Evolutionary conservation across 2,113 vertebrate genomes (phyloP).

Genomic region (Polyodon spathula): DNA sequence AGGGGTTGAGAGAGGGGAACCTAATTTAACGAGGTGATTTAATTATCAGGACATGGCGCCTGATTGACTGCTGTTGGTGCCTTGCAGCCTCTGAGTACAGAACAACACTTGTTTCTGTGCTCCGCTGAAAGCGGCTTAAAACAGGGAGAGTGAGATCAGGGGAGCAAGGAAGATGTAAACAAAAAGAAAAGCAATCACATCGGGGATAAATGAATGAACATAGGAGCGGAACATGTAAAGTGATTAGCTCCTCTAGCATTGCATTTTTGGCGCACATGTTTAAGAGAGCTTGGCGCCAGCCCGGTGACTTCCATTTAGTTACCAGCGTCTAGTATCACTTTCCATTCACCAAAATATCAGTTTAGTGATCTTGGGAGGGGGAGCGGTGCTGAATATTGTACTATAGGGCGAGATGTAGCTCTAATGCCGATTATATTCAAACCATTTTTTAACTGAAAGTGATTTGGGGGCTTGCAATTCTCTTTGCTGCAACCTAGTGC

Average conservation of each 20-base stretch:
- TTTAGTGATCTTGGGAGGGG: constrained; percentile 25
- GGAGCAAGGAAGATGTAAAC: not conserved
- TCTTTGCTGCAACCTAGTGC: too few species aligned
- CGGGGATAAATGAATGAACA: constrained; percentile 22
- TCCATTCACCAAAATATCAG: constrained; percentile 37
- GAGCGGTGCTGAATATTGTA: not conserved
- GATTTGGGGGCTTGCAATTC: too few species aligned
- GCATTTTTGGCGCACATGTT: constrained; percentile 57
- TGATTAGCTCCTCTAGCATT: constrained; percentile 52
- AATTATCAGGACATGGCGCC: constrained; percentile 7
- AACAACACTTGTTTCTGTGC: constrained; percentile 3
- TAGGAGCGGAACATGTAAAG: constrained; percentile 54
- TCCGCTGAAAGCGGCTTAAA: not conserved
- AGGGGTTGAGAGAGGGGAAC: too few species aligned
- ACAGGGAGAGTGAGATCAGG: not conserved
- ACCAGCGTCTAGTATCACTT: constrained; percentile 41
- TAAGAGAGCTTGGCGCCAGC: constrained; percentile 62
- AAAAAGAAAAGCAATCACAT: not conserved
- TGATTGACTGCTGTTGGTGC: constrained; percentile 1
- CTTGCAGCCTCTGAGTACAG: not conserved
- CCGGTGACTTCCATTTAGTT: constrained; percentile 45
- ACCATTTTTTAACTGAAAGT: too few species aligned
- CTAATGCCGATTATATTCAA: not conserved
- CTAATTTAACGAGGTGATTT: constrained; percentile 8
- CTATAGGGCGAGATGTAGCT: too few species aligned